phyloP scores from a whole-genome alignment of 2,888 invertebrate genomes.

The Tanytarsus gracilentus region DNA sequence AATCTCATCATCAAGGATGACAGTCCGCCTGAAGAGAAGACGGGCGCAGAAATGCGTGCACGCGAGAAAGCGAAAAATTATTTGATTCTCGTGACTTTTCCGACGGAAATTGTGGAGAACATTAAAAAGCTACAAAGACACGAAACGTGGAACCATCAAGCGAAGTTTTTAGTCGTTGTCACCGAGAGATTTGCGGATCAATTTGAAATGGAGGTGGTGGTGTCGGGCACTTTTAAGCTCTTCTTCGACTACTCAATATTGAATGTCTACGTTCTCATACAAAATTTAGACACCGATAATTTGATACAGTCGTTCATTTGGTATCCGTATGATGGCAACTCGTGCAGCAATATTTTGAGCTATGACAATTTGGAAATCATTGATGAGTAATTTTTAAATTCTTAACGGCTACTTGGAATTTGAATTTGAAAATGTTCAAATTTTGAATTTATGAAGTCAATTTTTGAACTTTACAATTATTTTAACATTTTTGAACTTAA shows the following conservation, averaged over 20 bases:
- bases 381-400: slow-evolving; percentile 3
- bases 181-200: slow-evolving; percentile 31
- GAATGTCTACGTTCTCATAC: slow-evolving; percentile 40
- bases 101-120: slow-evolving; percentile 37
- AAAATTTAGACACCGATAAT: slow-evolving; percentile 32
- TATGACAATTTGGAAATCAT: slow-evolving; percentile 24
- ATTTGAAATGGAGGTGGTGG: slow-evolving; percentile 36
- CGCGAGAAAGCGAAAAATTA: slow-evolving; percentile 40
- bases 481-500: too few species aligned
- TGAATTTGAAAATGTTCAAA: too few species aligned
- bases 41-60: background rate
- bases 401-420: background rate
- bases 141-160: slow-evolving; percentile 41
- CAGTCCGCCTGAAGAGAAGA: background rate
- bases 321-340: slow-evolving; percentile 39
- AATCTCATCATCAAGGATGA: slow-evolving; percentile 25
- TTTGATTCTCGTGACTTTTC: slow-evolving; percentile 37
- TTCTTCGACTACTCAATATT: slow-evolving; percentile 37
- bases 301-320: slow-evolving; percentile 33
- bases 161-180: slow-evolving; percentile 39
- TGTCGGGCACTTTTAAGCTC: slow-evolving; percentile 32
- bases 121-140: slow-evolving; percentile 37
- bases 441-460: too few species aligned
- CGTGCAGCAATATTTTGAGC: slow-evolving; percentile 5
- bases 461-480: too few species aligned